Conservation (phyloP, 2,113 vertebrate species). For the Cyprinodon brontotheroides region DNA sequence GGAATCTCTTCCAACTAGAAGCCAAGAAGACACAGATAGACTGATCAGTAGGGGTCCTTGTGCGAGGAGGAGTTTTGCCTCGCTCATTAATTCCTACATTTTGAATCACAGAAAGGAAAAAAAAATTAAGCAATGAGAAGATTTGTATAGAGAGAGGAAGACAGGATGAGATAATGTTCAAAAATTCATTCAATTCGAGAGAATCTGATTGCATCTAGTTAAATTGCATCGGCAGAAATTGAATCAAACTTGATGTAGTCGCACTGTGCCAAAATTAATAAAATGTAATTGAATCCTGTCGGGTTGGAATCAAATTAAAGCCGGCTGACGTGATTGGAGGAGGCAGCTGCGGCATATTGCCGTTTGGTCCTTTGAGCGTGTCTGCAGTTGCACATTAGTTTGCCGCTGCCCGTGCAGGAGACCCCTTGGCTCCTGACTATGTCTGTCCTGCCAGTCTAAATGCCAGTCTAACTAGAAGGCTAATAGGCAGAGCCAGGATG, state of each 20-base stretch:
- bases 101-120: constrained; percentile 26
- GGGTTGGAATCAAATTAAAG: constrained; percentile 64
- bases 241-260: constrained; percentile 65
- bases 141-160: constrained; percentile 28
- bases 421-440: constrained; percentile 53
- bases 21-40: constrained; percentile 37
- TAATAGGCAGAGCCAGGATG: constrained; percentile 60
- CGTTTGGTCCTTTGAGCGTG: constrained; percentile 34
- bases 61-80: constrained; percentile 21
- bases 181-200: constrained; percentile 67
- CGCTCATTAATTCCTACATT: constrained; percentile 37
- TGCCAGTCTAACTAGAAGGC: constrained; percentile 64
- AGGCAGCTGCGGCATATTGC: constrained; percentile 58
- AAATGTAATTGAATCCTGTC: constrained; percentile 74
- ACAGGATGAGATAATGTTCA: constrained; percentile 53
- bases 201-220: constrained; percentile 68
- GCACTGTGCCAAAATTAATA: constrained; percentile 72
- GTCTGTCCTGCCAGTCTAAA: constrained; percentile 64
- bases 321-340: constrained; percentile 66
- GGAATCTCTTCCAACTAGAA: constrained; percentile 42
- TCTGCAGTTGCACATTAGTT: constrained; percentile 45
- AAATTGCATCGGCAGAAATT: constrained; percentile 66
- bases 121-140: constrained; percentile 25
- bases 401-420: constrained; percentile 40
- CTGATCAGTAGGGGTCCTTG: constrained; percentile 16